Percentiles rank a stretch among this genome's conserved stretches.
phyloP scores from a whole-genome alignment of 2,888 invertebrate species.

The Hyposoter didymator region DNA sequence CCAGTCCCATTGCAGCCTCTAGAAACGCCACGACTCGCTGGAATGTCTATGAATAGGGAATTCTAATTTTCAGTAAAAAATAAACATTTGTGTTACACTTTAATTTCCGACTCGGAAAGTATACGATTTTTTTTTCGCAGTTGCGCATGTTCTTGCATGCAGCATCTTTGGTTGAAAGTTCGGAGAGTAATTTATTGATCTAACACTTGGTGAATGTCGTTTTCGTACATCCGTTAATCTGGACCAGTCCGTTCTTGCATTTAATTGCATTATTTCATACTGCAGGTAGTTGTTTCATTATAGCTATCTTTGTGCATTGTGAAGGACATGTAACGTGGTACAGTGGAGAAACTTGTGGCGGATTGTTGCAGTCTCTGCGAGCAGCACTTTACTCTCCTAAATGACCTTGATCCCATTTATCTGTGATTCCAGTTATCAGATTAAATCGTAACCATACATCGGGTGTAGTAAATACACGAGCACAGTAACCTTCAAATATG shows the following conservation, averaged over 20 bases:
- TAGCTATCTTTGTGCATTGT: slow-evolving; percentile 3
- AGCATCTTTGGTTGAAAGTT: not conserved
- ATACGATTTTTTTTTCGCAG: not conserved
- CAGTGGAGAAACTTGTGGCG: slow-evolving; percentile 1
- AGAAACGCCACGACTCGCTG: not conserved
- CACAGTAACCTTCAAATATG: not conserved
- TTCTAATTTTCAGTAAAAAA: not conserved
- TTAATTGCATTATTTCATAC: not conserved
- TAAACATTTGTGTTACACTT: not conserved
- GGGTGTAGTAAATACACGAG: not conserved
- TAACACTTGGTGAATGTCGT: not conserved
- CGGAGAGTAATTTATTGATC: not conserved
- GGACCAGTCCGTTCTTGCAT: not conserved
- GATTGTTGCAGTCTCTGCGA: slow-evolving; percentile 23
- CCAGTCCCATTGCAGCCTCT: slow-evolving; percentile 9
- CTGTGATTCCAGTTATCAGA: not conserved
- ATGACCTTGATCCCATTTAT: slow-evolving; percentile 12
- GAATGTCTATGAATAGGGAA: slow-evolving; percentile 5
- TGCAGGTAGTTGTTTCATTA: not conserved
- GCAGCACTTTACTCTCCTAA: slow-evolving; percentile 15
- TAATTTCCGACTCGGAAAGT: not conserved
- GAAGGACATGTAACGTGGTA: slow-evolving; percentile 33
- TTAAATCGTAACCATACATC: not conserved
- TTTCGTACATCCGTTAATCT: not conserved
- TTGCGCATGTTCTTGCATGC: not conserved